Base-by-base conservation (phyloP, 2,797 vertebrate genomes). In the Yasuhikotakia modesta region DNA sequence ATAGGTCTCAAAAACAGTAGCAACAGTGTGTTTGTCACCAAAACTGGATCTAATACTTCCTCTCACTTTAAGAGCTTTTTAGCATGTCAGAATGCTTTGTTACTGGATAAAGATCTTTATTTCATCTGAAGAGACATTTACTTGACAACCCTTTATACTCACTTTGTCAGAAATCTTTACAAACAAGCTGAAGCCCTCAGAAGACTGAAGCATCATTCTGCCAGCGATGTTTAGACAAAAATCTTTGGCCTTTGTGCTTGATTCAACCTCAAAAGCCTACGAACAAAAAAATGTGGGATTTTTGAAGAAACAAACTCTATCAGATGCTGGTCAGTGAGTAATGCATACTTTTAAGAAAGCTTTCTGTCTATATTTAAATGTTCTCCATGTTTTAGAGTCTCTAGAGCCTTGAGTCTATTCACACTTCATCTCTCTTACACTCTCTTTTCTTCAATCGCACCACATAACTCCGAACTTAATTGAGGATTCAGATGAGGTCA, bases 161-260 rank as follows among this genome's bases (percentile, higher is more conserved):
- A 99, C 98, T 96, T 99, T 99, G 92, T 99, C 97, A 0, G 96
- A 97, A 83, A 99, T 99, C 91, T 99, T 99, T 76, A 99, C 97
- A 0, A 99, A 99, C 82, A 99, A 94, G 86, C 98, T 99, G 92
- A 99, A 99, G 50, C 98, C 97, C 68, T 99, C 98, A 0, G 96
- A 89, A 11, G 95, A 95, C 76, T 97, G 98, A 19, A 99, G 94
- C 70, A 96, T 92, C 82, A 99, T 91, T 45, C 96, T 90, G 81
- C 91, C 90, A 0, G 96, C 94, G 14, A 99, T 98, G 89, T 94
- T 97, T 85, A 94, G 95, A 83, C 98, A 99, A 92, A 99, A 98
- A 78, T 99, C 98, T 88, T 97, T 99, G 4, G 98, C 98, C 87
- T 97, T 98, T 0, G 98, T 99, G 92, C 96, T 96, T 39, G 98